Base-by-base conservation (phyloP, 2,113 vertebrate species). In the Guaruba guarouba region DNA sequence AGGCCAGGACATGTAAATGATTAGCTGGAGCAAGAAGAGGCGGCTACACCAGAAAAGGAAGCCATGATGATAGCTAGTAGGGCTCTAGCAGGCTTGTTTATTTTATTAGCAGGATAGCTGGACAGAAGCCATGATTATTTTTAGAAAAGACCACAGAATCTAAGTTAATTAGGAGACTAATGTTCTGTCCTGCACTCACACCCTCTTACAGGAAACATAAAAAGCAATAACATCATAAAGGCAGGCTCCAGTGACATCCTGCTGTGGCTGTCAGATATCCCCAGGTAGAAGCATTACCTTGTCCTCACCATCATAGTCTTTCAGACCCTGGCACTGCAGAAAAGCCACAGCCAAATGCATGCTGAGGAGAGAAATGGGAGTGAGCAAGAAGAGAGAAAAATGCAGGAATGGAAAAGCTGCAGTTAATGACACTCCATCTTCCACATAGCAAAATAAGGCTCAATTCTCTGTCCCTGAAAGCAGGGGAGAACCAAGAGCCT, bases 81-180 rank as follows among this genome's bases (percentile, higher is more conserved):
- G 70, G 29, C 35, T 88, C 75, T 61, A 74, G 68, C 93, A 96
- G 35, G 86, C 94, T 95, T 97, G 96, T 97, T 98, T 97, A 97
- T 98, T 97, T 98, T 97, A 97, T 97, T 97, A 97, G 90, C 95
- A 91, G 91, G 75, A 95, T 92, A 71, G 86, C 86, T 59, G 90
- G 97, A 97, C 82, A 70, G 23, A 73, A 92, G 94, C 97, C 97
- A 98, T 80, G 88, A 97, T 95, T 98, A 97, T 97, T 97, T 97
- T 97, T 97, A 97, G 97, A 95, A 82, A 90, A 91, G 59, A 96
- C 89, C 90, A 93, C 8, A 71, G 94, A 68, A 84, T 78, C 90
- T 90, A 93, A 97, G 96, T 97, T 96, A 97, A 97, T 97, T 96
- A 97, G 93, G 75, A 97, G 85, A 96, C 74, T 76, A 95, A 96